A percentile compares a stretch with the other conserved stretches of the same genome.
phyloP scores from a whole-genome alignment of 1,140 invertebrate species.

The Diabrotica virgifera region DNA sequence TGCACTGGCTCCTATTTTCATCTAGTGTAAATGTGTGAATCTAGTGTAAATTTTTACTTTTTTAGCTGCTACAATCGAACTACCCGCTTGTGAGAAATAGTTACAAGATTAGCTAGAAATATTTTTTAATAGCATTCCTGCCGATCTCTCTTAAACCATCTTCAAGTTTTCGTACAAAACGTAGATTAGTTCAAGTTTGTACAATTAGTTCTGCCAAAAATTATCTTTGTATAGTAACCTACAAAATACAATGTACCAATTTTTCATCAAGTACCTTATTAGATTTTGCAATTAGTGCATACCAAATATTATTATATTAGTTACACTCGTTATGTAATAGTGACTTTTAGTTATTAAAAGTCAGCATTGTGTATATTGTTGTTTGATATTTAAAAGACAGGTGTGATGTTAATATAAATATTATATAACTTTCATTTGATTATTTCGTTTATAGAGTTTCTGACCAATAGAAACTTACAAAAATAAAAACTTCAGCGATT shows the following conservation, averaged over 20 bases:
- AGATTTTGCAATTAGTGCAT: neutral
- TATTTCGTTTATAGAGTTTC: no score
- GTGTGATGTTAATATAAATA: no score
- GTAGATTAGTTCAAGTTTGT: slow-evolving; percentile 13
- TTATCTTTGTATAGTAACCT: neutral
- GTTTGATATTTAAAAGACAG: no score
- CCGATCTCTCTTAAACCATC: neutral
- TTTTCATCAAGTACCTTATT: neutral
- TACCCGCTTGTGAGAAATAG: slow-evolving; percentile 58
- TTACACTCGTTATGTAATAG: no score
- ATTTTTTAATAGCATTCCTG: slow-evolving; percentile 16
- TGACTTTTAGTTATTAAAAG: no score
- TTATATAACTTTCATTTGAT: no score
- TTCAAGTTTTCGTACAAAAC: slow-evolving; percentile 2
- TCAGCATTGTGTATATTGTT: no score
- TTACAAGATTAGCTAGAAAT: slow-evolving; percentile 21
- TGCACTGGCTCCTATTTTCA: no score
- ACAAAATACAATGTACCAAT: neutral
- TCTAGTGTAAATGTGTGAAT: no score
- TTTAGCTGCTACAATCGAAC: slow-evolving; percentile 72
- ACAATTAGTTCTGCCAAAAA: slow-evolving; percentile 5
- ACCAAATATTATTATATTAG: no score
- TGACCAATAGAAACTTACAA: no score
- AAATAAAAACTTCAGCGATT: no score
- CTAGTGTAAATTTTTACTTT: slow-evolving; percentile 41